Conservation (phyloP, 2,888 invertebrate species). For the Ephialtes manifestator region DNA sequence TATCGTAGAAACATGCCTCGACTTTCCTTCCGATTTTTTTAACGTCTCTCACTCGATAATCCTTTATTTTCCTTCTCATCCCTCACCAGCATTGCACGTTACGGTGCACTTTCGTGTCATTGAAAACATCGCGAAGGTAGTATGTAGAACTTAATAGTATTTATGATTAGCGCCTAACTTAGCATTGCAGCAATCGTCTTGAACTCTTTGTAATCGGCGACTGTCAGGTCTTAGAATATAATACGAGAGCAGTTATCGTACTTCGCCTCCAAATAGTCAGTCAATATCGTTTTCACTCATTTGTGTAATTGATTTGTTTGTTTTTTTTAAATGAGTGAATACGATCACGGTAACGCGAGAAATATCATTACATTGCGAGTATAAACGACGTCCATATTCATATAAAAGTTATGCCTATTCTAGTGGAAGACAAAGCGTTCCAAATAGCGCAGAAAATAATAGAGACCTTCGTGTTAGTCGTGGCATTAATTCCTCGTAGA, state of each 20-base stretch:
- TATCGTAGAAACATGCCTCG: slow-evolving; percentile 57
- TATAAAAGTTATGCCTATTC: slow-evolving; percentile 56
- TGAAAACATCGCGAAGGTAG: slow-evolving; percentile 37
- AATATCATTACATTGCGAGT: slow-evolving; percentile 69
- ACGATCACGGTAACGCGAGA: slow-evolving; percentile 65
- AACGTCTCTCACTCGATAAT: slow-evolving; percentile 9
- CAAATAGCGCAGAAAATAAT: slow-evolving; percentile 5
- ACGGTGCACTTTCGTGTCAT: slow-evolving; percentile 32
- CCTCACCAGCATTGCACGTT: slow-evolving; percentile 39
- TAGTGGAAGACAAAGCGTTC: slow-evolving; percentile 29
- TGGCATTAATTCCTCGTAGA: slow-evolving; percentile 43
- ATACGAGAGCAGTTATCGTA: slow-evolving; percentile 61
- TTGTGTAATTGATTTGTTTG: background rate
- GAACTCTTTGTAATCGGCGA: slow-evolving; percentile 61
- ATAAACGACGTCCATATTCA: slow-evolving; percentile 63
- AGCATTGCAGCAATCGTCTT: slow-evolving; percentile 49
- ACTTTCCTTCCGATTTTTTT: slow-evolving; percentile 4
- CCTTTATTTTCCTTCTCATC: background rate
- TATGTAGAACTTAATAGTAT: slow-evolving; percentile 50
- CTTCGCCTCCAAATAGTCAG: slow-evolving; percentile 61
- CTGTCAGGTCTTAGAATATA: slow-evolving; percentile 62
- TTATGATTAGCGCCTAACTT: slow-evolving; percentile 40
- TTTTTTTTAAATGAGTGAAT: slow-evolving; percentile 29
- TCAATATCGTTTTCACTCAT: slow-evolving; percentile 58
- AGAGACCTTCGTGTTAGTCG: slow-evolving; percentile 23